Evolutionary conservation across 1,140 invertebrate species (phyloP).

Genomic region (Callitettix versicolor): DNA sequence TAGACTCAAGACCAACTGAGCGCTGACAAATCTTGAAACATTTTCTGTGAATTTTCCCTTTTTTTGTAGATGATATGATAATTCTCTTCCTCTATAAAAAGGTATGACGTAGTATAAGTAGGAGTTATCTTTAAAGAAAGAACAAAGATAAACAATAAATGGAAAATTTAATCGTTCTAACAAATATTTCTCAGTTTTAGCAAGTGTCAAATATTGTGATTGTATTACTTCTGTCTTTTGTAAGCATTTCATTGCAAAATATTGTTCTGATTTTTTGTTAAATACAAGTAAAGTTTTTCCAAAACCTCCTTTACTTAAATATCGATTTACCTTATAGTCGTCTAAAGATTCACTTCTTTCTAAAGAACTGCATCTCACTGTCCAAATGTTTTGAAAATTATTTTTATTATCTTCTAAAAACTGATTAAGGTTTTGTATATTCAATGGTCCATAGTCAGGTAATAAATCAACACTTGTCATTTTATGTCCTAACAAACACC

Average conservation of each 20-base stretch:
- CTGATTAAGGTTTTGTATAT: not conserved
- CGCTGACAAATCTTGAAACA: slow-evolving; percentile 82
- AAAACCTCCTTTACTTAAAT: not conserved
- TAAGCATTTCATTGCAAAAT: not conserved
- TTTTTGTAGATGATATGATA: not conserved
- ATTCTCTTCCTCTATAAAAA: not conserved
- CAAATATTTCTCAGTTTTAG: not conserved
- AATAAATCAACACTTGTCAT: not conserved
- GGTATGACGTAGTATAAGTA: not conserved
- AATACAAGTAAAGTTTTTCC: not conserved
- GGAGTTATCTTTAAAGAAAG: not conserved
- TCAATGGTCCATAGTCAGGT: not conserved
- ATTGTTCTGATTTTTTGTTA: not conserved
- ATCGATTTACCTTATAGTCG: not conserved
- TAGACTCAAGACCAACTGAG: slow-evolving; percentile 80
- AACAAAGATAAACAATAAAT: not conserved
- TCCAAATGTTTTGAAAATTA: not conserved
- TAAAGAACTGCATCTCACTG: too few relatives aligned
- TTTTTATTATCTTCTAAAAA: not conserved
- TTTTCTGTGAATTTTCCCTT: slow-evolving; percentile 53
- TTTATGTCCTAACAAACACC: too few relatives aligned
- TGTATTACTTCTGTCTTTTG: not conserved
- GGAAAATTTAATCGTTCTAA: not conserved
- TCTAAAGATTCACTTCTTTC: not conserved
- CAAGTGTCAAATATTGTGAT: not conserved